Evolutionary conservation across 1,140 invertebrate species (phyloP).

Genomic region (Anoplolepis gracilipes): DNA sequence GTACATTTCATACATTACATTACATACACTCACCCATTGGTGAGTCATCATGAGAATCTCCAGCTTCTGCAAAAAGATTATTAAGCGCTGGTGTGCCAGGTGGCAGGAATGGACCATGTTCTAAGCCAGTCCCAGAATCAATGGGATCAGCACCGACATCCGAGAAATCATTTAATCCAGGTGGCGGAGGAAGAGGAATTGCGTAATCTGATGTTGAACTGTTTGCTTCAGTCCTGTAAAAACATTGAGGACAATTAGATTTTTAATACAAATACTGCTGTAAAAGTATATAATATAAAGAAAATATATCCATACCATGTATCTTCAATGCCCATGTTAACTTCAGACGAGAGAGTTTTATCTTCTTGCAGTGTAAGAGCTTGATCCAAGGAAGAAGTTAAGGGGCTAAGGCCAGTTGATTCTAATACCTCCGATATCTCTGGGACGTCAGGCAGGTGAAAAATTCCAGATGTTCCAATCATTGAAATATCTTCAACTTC

Average conservation of each 20-base stretch:
- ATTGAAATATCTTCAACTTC: constrained; percentile 82
- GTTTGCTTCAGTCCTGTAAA: constrained; percentile 82
- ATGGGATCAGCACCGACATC: constrained; percentile 79
- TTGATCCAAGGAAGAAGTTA: constrained; percentile 82
- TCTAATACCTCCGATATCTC: constrained; percentile 82
- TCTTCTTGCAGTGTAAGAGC: constrained; percentile 82
- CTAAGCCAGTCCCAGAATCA: constrained; percentile 75
- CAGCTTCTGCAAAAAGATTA: constrained; percentile 82
- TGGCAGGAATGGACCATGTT: constrained; percentile 83
- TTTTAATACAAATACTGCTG: not conserved
- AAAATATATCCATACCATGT: constrained; percentile 77
- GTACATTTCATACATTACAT: not conserved
- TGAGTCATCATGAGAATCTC: constrained; percentile 82
- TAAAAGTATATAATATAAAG: not conserved
- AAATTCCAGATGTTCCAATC: constrained; percentile 80
- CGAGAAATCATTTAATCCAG: constrained; percentile 79
- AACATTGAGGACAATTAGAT: not conserved
- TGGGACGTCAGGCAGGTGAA: constrained; percentile 77
- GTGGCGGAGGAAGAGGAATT: constrained; percentile 83
- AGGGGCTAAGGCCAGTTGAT: constrained; percentile 82
- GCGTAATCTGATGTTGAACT: constrained; percentile 82
- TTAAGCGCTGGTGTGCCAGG: constrained; percentile 78
- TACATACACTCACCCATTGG: constrained; percentile 77
- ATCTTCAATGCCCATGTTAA: constrained; percentile 84
- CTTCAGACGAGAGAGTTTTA: constrained; percentile 76